These are phyloP conservation scores for Chiloscyllium punctatum DNA, from an alignment of 2,797 vertebrate genomes.

Conservation along the genomic window DNA sequence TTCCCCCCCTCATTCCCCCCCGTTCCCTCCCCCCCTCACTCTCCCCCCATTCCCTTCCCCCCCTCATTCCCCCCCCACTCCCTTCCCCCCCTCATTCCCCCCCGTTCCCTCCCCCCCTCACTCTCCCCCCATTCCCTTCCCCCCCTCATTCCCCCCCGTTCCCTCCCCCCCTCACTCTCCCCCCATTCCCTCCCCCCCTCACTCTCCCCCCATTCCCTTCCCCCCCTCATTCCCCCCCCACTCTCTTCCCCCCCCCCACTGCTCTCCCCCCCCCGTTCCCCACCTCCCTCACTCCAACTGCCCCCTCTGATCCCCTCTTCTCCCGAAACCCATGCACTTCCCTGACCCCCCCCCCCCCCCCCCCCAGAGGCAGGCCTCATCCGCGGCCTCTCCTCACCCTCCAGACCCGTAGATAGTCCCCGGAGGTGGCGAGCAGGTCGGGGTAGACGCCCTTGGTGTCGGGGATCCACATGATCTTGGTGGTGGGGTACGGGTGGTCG, in stretches of 20 bases:
- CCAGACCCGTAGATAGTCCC: constrained; percentile 96
- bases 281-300: neutral
- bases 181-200: no score
- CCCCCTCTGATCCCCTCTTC: neutral
- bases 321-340: neutral
- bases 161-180: no score
- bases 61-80: neutral
- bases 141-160: no score
- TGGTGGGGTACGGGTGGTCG: constrained; percentile 95
- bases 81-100: neutral
- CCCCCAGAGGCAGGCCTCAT: neutral
- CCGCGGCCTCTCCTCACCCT: constrained; percentile 62
- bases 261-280: no score
- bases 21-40: neutral
- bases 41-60: neutral
- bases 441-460: constrained; percentile 97
- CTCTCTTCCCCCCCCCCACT: no score
- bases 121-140: no score
- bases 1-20: neutral
- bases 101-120: no score
- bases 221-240: no score
- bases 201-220: no score
- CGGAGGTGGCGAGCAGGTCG: constrained; percentile 91
- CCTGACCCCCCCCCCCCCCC: neutral
- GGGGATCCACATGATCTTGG: constrained; percentile 99